phyloP scores from a whole-genome alignment of 1,140 invertebrate species.

The Nautilus pompilius region DNA sequence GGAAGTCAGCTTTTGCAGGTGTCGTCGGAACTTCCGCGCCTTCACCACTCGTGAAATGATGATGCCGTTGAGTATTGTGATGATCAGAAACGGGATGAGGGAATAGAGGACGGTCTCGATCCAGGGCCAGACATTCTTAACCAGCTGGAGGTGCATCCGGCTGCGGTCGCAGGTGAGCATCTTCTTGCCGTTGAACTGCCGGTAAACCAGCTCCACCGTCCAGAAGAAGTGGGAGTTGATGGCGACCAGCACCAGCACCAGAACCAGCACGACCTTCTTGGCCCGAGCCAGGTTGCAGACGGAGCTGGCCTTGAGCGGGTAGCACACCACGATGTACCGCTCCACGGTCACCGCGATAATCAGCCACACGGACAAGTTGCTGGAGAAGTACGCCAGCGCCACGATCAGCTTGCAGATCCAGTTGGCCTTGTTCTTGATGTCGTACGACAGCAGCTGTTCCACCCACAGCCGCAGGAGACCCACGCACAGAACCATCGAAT shows the following conservation, averaged over 20 bases:
- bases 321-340: constrained; percentile 49
- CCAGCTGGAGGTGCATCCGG: constrained; percentile 9
- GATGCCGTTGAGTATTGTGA: constrained; percentile 33
- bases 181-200: constrained; percentile 6
- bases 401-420: constrained; percentile 44
- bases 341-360: constrained; percentile 54
- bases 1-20: constrained; percentile 7
- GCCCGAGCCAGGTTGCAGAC: constrained; percentile 43
- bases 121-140: constrained; percentile 37
- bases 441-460: constrained; percentile 25
- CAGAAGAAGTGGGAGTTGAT: constrained; percentile 20
- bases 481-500: constrained; percentile 44
- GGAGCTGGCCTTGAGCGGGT: constrained; percentile 38
- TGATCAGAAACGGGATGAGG: constrained; percentile 39
- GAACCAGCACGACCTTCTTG: constrained; percentile 29
- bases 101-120: constrained; percentile 46
- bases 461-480: constrained; percentile 50
- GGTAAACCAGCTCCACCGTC: constrained; percentile 9
- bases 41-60: constrained; percentile 29
- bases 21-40: constrained; percentile 8
- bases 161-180: constrained; percentile 15
- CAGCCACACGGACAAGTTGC: constrained; percentile 52
- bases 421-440: constrained; percentile 26
- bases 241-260: constrained; percentile 32
- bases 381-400: constrained; percentile 38